Evolutionary conservation across 2,797 vertebrate species (phyloP).

Genomic region (Sebastes itinus): DNA sequence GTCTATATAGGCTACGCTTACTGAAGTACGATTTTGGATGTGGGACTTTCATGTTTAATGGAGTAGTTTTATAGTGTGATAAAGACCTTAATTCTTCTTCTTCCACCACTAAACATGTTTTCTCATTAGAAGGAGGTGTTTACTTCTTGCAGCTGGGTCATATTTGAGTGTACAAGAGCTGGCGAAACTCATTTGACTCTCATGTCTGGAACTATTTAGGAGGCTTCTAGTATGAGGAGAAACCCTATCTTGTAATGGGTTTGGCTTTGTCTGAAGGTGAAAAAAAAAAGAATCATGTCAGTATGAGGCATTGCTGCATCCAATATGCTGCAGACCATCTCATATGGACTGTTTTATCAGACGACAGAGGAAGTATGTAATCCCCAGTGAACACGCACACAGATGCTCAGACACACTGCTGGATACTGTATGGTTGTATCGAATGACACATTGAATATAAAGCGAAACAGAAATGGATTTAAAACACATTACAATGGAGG

Average conservation of each 20-base stretch:
- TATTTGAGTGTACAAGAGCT: conserved; percentile 1
- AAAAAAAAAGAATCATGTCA: conserved; percentile 7
- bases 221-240: conserved; percentile 16
- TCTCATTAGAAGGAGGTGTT: conserved; percentile 14
- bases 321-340: conserved; percentile 18
- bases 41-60: neutral
- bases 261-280: conserved; percentile 32
- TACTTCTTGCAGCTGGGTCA: conserved; percentile 26
- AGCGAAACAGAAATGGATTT: neutral
- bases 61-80: neutral
- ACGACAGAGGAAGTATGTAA: conserved; percentile 39
- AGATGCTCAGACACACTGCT: neutral
- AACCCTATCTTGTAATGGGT: conserved; percentile 36
- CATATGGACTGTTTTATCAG: conserved; percentile 42
- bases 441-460: conserved; percentile 21
- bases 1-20: neutral
- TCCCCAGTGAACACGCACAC: conserved; percentile 37
- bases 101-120: neutral
- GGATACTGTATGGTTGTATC: conserved; percentile 8
- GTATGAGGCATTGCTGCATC: conserved; percentile 5
- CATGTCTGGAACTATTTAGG: conserved; percentile 54
- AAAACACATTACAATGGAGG: neutral
- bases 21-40: neutral
- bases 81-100: neutral
- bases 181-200: conserved; percentile 28